Evolutionary conservation across 2,888 invertebrate genomes (phyloP), one percentile per base, ranked within the genome.

Genomic region (Baronia brevicornis): DNA sequence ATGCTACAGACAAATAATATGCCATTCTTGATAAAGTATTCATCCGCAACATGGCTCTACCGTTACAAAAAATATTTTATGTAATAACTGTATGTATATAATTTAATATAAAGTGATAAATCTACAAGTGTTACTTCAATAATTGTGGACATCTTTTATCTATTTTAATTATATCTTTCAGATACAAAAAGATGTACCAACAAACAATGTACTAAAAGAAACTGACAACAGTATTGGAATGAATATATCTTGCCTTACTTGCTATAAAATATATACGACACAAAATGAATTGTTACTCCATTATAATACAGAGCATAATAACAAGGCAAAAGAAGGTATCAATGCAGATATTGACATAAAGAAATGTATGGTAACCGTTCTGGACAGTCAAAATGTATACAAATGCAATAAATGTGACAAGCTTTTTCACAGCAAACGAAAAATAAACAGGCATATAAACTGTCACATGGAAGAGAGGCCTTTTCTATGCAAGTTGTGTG

Each of bases 401-500:
- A 60, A 60, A 44, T 78, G 78, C 42, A 44, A 51, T 4, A 45
- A 44, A 28, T 78, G 75, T 44, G 42, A 46, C 6, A 65, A 65
- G 36, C 41, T 45, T 2, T 69, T 50, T 43, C 44, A 39, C 17
- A 51, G 43, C 15, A 60, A 60, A 32, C 54, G 49, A 17, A 44
- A 51, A 14, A 57, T 73, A 1, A 41, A 45, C 0, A 56, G 57
- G 17, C 77, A 79, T 48, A 32, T 60, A 0, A 24, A 40, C 7
- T 40, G 38, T 8, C 74, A 80, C 44, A 43, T 36, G 4, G 44
- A 62, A 14, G 54, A 59, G 1, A 56, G 73, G 18, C 72, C 73
- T 0, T 74, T 63, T 43, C 36, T 63, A 14, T 82, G 82, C 45
- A 80, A 73, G 45, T 40, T 77, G n/a, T 82, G 80, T 50, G 77